Base-by-base conservation (phyloP, 1,140 invertebrate species). In the Reticulitermes speratus region DNA sequence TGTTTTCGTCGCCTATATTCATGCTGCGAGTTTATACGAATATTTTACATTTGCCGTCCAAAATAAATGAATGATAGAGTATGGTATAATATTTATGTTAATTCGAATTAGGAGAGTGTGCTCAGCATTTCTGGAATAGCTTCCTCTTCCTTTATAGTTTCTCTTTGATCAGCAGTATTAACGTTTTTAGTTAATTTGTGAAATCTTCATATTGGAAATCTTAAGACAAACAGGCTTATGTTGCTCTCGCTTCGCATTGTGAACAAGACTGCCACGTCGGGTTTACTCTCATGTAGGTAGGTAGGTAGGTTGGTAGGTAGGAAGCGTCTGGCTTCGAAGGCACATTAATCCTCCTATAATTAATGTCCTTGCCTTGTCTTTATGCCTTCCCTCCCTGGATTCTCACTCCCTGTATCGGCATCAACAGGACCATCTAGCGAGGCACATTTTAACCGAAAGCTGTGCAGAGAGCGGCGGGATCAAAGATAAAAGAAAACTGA, bases 351-450 rank as follows among this genome's bases (percentile, higher is more conserved):
- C 65, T 75, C 25, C 5, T 75, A 75, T 75, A 75, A 75, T 75
- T 75, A 75, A 75, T 75, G 65, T 75, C 65, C 65, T 75, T 75
- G 65, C 65, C 25, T 75, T 75, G 65, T 75, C 65, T 75, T 75
- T 75, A 75, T 75, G n/a, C 65, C n/a, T 75, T 75, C 25, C 65
- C 65, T 75, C 65, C 65, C 65, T 30, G 65, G 65, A 75, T 75
- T 75, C 65, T 75, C 65, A 75, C 65, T 30, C n/a, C 8, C 65
- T 30, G 65, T 75, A 75, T 75, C 65, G 65, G 65, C 65, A 75
- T 75, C 65, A 75, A 25, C 65, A 75, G 65, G 65, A 75, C 65
- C n/a, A 30, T 75, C 65, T 75, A 30, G 65, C 5, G 25, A 30
- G 65, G 65, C 65, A n/a, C 65, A 75, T 75, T 75, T 75, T 75